These are phyloP conservation scores for Tympanoctomys barrerae DNA, from an alignment of 2,797 vertebrate species.

Conservation along the genomic window DNA sequence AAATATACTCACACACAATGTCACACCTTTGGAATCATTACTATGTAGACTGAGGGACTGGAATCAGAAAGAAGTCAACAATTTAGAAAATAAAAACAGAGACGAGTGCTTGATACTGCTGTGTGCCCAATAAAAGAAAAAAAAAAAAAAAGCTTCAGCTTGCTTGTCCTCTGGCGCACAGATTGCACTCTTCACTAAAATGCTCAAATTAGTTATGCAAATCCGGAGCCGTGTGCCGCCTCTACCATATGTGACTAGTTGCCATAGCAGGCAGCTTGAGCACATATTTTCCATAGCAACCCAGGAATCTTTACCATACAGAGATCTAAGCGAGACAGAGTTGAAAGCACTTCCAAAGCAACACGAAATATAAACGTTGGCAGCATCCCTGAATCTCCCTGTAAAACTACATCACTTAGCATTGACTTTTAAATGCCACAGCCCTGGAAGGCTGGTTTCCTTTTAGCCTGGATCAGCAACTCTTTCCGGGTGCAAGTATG, in stretches of 20 bases:
- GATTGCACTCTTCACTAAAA: conserved; percentile 74
- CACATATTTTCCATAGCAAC: conserved; percentile 88
- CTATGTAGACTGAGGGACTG: not conserved
- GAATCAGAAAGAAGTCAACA: conserved; percentile 12
- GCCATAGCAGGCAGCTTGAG: conserved; percentile 85
- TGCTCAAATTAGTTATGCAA: conserved; percentile 86
- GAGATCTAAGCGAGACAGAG: conserved; percentile 71
- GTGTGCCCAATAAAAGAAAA: conserved; percentile 42
- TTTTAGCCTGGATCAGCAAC: conserved; percentile 69
- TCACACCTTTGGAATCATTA: not conserved
- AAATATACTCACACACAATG: not conserved
- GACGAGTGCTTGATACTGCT: not conserved
- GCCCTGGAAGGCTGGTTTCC: conserved; percentile 53
- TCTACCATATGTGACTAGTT: conserved; percentile 86
- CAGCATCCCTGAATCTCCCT: conserved; percentile 65
- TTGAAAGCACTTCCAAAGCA: conserved; percentile 74
- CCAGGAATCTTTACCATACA: conserved; percentile 83
- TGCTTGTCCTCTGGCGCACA: conserved; percentile 68
- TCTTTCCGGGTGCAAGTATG: conserved; percentile 62
- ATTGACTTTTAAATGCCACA: conserved; percentile 82
- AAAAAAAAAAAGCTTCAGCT: conserved; percentile 31
- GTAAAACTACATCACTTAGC: conserved; percentile 72
- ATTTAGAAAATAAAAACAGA: conserved; percentile 16
- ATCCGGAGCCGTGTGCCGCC: conserved; percentile 78
- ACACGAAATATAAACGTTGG: conserved; percentile 79